Evolutionary conservation across 2,888 invertebrate species (phyloP).

Genomic region (Blera fallax): DNA sequence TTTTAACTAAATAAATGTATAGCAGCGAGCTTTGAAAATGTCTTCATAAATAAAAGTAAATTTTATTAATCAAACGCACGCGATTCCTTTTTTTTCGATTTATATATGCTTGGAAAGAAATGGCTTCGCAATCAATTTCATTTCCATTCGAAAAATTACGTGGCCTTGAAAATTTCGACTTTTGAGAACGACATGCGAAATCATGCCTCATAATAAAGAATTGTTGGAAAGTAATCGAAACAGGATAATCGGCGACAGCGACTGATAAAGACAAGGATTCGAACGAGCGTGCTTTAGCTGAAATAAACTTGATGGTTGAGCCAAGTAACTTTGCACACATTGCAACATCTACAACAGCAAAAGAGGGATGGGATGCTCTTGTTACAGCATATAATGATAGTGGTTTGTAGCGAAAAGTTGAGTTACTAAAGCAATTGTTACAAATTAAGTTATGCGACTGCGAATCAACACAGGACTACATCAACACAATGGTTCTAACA

Average conservation of each 20-base stretch:
- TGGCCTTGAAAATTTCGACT: conserved; percentile 69
- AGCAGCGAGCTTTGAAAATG: too few relatives aligned
- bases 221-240: conserved; percentile 58
- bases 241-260: conserved; percentile 33
- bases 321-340: conserved; percentile 72
- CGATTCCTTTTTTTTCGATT: conserved; percentile 14
- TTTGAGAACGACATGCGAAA: conserved; percentile 76
- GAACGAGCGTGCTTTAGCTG: conserved; percentile 63
- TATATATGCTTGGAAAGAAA: not conserved
- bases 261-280: conserved; percentile 38
- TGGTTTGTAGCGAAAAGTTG: conserved; percentile 60
- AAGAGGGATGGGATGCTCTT: conserved; percentile 71
- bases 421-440: not conserved
- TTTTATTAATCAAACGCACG: too few relatives aligned
- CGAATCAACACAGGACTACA: conserved; percentile 59
- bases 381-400: conserved; percentile 63
- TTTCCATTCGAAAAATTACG: conserved; percentile 46
- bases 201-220: conserved; percentile 63
- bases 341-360: conserved; percentile 57
- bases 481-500: conserved; percentile 69
- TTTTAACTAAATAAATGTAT: too few relatives aligned
- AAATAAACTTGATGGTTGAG: conserved; percentile 72
- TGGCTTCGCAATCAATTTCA: conserved; percentile 11
- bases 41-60: too few relatives aligned
- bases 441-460: not conserved